Base-by-base conservation (phyloP, 1,140 invertebrate genomes). In the Ditylenchus dipsaci region DNA sequence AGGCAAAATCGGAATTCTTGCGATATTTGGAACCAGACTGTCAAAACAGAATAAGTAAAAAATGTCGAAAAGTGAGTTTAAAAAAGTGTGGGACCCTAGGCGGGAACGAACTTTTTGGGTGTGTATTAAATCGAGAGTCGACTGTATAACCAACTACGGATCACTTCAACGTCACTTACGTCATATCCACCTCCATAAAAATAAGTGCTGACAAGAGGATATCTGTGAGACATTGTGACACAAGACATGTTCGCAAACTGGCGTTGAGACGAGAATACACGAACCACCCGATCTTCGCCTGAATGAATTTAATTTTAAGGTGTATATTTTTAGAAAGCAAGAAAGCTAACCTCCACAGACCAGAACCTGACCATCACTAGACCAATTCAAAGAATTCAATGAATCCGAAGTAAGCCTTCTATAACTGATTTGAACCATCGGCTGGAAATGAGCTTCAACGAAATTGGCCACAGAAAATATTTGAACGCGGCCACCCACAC, bases 331-430 rank as follows among this genome's bases (percentile, higher is more conserved):
- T n/a, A n/a, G n/a, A n/a, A n/a, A 61, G 3, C 59, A 38, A 45
- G n/a, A 5, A 19, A 45, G 42, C 3, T 15, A 38, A 19, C 38
- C 38, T 19, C 27, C 59, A 43, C 59, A 61, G 13, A 21, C 19
- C 1, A 61, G 59, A 19, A 61, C 29, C n/a, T 21, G 59, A 3
- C 69, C 69, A 59, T 71, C 69, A 30, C 29, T 21, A 0, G 69
- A 73, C 69, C 69, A 71, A 49, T 60, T 38, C n/a, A 71, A 11
- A 17, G 57, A n/a, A 58, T 71, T 71, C 7, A 71, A 64, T 19
- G 26, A 29, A 26, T 71, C 71, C 7, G 30, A 58, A 17, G 69
- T 74, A 53, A 67, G 69, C 26, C 19, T 61, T 47, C 61, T 56
- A 17, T 33, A n/a, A 33, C 57, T 42, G 7, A 74, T 42, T 23